These are phyloP conservation scores for Felis catus DNA, from an alignment of 2,113 vertebrate genomes.

Conservation along the genomic window DNA sequence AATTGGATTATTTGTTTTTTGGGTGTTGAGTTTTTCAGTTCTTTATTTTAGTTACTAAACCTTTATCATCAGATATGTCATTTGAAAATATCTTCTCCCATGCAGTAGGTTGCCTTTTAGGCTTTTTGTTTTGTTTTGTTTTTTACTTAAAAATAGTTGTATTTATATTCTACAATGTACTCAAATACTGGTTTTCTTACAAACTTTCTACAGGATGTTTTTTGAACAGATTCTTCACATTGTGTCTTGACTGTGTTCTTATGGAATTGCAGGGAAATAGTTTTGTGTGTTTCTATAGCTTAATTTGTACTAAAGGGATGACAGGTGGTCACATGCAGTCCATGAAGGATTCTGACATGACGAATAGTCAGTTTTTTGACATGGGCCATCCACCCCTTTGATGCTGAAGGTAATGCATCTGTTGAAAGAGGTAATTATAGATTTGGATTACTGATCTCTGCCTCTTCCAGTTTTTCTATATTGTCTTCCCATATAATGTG, in stretches of 20 bases:
- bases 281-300: constrained; percentile 85
- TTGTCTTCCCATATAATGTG: constrained; percentile 92
- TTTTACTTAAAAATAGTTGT: constrained; percentile 89
- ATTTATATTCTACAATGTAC: constrained; percentile 89
- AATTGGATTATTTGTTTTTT: not conserved
- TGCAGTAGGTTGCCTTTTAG: not conserved
- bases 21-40: not conserved
- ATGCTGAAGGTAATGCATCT: constrained; percentile 88
- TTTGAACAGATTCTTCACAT: constrained; percentile 87
- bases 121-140: not conserved
- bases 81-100: not conserved
- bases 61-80: not conserved
- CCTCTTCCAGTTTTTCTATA: constrained; percentile 90
- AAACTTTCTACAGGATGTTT: constrained; percentile 89
- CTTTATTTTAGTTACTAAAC: too few species aligned
- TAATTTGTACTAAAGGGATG: constrained; percentile 82
- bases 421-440: constrained; percentile 88
- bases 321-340: constrained; percentile 88
- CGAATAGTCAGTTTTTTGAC: constrained; percentile 89
- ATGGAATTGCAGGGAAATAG: constrained; percentile 84
- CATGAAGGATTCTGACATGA: constrained; percentile 91
- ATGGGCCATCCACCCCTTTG: constrained; percentile 89
- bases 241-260: constrained; percentile 84
- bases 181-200: constrained; percentile 88
- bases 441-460: constrained; percentile 89